Evolutionary conservation across 1,140 invertebrate species (phyloP).

Genomic region (Brachionus plicatilis): DNA sequence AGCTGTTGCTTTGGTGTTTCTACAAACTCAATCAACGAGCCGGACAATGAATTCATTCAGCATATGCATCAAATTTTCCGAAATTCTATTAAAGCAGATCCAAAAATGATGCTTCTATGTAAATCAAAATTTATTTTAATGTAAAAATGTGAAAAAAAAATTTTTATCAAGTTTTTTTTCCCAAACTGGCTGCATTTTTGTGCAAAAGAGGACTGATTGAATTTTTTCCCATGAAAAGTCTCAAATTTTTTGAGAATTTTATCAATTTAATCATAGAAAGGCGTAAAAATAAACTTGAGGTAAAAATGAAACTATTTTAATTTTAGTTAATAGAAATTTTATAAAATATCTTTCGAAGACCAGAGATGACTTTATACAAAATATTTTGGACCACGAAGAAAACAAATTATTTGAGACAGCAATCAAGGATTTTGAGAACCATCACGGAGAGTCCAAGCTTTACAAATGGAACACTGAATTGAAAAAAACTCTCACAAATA

Average conservation of each 20-base stretch:
- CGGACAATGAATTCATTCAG: slow-evolving; percentile 41
- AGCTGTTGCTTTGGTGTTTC: slow-evolving; percentile 41
- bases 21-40: slow-evolving; percentile 42
- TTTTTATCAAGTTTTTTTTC: slow-evolving; percentile 13
- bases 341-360: neutral
- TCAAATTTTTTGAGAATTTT: neutral
- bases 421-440: neutral
- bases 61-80: neutral
- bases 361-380: slow-evolving; percentile 40
- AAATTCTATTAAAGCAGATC: neutral
- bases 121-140: neutral
- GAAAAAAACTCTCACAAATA: slow-evolving; percentile 46
- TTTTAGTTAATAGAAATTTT: neutral
- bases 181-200: neutral
- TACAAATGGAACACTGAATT: neutral
- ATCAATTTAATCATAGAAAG: neutral
- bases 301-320: neutral
- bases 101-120: neutral
- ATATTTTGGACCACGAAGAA: slow-evolving; percentile 18
- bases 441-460: neutral
- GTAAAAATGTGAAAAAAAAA: neutral
- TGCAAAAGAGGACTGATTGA: neutral
- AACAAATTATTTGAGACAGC: neutral
- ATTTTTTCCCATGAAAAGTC: slow-evolving; percentile 10
- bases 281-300: neutral